These are phyloP conservation scores for Sepioteuthis lessoniana DNA, from an alignment of 2,888 invertebrate species.

Conservation along the genomic window DNA sequence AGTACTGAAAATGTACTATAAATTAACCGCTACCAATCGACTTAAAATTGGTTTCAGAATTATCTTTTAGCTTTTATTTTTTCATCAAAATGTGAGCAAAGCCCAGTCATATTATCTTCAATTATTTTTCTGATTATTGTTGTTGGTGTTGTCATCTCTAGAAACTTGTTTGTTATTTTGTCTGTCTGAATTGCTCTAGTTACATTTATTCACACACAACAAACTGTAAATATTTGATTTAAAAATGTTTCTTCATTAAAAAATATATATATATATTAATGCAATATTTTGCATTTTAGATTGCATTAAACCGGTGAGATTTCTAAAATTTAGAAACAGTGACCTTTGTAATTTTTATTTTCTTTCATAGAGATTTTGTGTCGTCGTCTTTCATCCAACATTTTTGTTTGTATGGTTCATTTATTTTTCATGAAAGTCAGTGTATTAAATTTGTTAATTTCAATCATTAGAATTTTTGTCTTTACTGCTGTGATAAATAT, in stretches of 20 bases:
- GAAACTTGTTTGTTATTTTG: neutral
- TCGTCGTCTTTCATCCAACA: neutral
- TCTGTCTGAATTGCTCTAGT: neutral
- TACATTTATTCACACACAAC: neutral
- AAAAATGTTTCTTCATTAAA: neutral
- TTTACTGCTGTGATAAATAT: neutral
- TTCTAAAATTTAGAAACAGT: slow-evolving; percentile 25
- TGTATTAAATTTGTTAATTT: neutral
- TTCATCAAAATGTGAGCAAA: neutral
- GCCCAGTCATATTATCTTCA: neutral
- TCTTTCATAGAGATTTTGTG: neutral
- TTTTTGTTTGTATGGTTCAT: neutral
- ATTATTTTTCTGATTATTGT: too few species aligned
- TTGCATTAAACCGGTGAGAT: slow-evolving; percentile 33
- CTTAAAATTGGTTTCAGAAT: neutral
- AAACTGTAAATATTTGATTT: neutral
- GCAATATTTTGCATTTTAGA: neutral
- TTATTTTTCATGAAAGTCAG: neutral
- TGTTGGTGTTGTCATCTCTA: too few species aligned
- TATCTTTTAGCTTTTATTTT: neutral
- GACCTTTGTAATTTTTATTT: neutral
- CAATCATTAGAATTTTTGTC: neutral
- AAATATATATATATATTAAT: neutral
- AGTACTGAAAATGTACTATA: neutral
- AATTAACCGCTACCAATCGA: neutral